A percentile compares a stretch with the other conserved stretches of the same genome.
These are phyloP conservation scores for Polymixis flavicincta DNA, from an alignment of 2,888 invertebrate genomes.

Conservation along the genomic window DNA sequence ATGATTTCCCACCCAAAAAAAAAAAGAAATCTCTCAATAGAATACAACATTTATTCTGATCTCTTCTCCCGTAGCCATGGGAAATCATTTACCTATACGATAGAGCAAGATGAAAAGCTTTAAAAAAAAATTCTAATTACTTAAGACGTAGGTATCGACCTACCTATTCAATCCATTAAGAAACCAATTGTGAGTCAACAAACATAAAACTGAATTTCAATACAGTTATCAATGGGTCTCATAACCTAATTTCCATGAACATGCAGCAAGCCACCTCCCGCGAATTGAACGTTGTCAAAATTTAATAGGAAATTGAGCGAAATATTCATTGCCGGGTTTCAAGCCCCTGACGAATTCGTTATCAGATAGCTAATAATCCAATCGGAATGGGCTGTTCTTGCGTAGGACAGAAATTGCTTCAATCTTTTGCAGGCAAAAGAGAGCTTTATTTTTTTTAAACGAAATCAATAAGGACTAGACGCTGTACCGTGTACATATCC, in stretches of 20 bases:
- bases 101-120: no score
- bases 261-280: constrained; percentile 55
- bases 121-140: no score
- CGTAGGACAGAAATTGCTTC: constrained; percentile 58
- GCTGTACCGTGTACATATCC: neutral
- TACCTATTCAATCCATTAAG: neutral
- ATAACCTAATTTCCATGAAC: constrained; percentile 55
- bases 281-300: constrained; percentile 65
- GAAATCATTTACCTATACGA: no score
- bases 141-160: neutral
- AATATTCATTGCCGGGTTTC: constrained; percentile 79
- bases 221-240: constrained; percentile 36
- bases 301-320: constrained; percentile 74
- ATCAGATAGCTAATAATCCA: constrained; percentile 84
- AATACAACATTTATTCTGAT: no score
- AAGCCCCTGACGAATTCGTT: constrained; percentile 80
- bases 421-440: constrained; percentile 51
- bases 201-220: constrained; percentile 21
- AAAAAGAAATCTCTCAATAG: no score
- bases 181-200: constrained; percentile 15
- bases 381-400: constrained; percentile 73
- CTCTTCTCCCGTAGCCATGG: no score
- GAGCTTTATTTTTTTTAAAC: constrained; percentile 30
- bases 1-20: no score
- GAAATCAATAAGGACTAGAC: neutral